Evolutionary conservation across 1,140 invertebrate species (phyloP), one percentile per base, ranked within the genome.

Genomic region (Scaptomyza pallida): DNA sequence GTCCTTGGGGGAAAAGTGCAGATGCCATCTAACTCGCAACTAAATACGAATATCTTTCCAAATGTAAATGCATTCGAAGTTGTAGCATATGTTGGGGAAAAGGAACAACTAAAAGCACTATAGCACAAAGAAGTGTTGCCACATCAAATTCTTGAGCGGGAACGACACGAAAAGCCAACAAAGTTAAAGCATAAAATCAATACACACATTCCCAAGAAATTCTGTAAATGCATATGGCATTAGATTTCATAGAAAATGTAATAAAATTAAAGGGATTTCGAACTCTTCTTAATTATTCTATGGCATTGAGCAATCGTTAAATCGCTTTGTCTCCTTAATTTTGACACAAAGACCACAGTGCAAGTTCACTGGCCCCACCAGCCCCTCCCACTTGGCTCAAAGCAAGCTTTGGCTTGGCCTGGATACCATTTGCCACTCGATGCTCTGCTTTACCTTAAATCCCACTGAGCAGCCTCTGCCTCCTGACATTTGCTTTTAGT

Each of bases 391-490:
- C 47, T 48, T 45, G 35, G 48, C 69, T 69, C 40, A 45, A n/a
- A 35, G 63, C 30, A 30, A 45, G 16, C 23, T 50, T 15, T 54
- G 30, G 21, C 55, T 77, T 37, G 60, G 72, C 78, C 59, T 63
- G 54, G 51, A 68, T 75, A 50, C 52, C 62, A 79, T 64, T 72
- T 83, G 80, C 72, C 80, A 79, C 67, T 75, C 75, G 76, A 85
- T 60, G 79, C 67, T 63, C 50, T 60, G 21, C 15, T 16, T 16
- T 13, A 26, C 33, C 19, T 16, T 37, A 33, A 10, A 41, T 21
- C 19, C 61, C 41, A 6, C 51, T 13, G 8, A 40, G 10, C 41
- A n/a, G 19, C 12, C 51, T 43, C 56, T 33, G 57, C 45, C 51
- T 47, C 30, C 62, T 72, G 76, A 72, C 69, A 59, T 85, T 80